Evolutionary conservation across 2,797 vertebrate species (phyloP), one percentile per base, ranked within the genome.

Genomic region (Yasuhikotakia modesta): DNA sequence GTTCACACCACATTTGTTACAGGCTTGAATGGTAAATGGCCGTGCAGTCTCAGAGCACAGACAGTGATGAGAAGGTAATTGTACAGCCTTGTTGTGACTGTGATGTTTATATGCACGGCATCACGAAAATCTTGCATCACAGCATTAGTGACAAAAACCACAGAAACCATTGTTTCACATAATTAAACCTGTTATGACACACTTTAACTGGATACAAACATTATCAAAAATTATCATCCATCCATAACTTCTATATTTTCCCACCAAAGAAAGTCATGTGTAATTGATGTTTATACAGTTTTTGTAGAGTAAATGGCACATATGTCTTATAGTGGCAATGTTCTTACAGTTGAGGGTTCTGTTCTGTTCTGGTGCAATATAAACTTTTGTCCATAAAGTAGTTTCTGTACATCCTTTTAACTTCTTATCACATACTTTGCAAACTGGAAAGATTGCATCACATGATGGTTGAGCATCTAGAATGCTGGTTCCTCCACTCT

Each of bases 371-470:
- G 24, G 16, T 45, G 48, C 8, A 7, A 27, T 66, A 32, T 5
- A 32, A 27, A 43, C 35, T 43, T 24, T 30, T n/a, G 14, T 60
- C 60, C 60, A 19, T 30, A 61, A 45, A 45, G 53, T 55, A 53
- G 46, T 79, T 79, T 22, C 45, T 73, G 39, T 53, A 17, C 21
- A 30, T 45, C 8, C 17, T 60, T 73, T 39, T 63, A 57, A 72
- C 71, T 78, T 39, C 13, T 65, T 73, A 70, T 63, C 35, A 17
- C 63, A 35, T n/a, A 69, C 55, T 66, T 57, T 69, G 63, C 19
- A 32, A 48, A 75, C 46, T 66, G 67, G 35, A 61, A 64, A 46
- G 19, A 57, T 60, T 0, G 1, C 48, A 61, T 73, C 57, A 17
- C 66, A 39, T 39, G 35, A 57, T 70, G 48, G 24, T 63, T 46